Conservation (phyloP, 2,888 invertebrate genomes). For the Trissolcus brochymenae region DNA sequence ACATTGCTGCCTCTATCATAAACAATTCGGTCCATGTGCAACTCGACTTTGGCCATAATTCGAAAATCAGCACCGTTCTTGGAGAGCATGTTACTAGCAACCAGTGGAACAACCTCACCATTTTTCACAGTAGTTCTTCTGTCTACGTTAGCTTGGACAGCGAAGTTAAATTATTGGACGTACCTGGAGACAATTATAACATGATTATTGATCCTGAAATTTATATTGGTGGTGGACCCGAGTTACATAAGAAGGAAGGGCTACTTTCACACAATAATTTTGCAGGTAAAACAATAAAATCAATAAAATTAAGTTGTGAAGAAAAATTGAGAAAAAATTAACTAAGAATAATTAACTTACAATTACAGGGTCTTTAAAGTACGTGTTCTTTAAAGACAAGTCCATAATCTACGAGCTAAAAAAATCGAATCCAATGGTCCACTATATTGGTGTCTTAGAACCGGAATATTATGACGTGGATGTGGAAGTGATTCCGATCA, state of each 20-base stretch:
- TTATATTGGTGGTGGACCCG: constrained; percentile 93
- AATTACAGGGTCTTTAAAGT: constrained; percentile 89
- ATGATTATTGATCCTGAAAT: constrained; percentile 96
- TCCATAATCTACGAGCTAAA: constrained; percentile 93
- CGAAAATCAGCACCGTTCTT: constrained; percentile 82
- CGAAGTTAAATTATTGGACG: constrained; percentile 82
- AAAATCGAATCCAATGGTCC: constrained; percentile 89
- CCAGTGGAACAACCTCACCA: constrained; percentile 93
- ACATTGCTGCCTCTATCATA: constrained; percentile 91
- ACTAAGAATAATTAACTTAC: not conserved
- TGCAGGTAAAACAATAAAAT: constrained; percentile 75
- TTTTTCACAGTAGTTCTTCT: constrained; percentile 85
- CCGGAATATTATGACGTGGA: constrained; percentile 90
- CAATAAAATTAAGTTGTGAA: not conserved
- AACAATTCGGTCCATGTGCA: constrained; percentile 90
- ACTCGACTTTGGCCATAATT: constrained; percentile 89
- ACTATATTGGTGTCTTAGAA: constrained; percentile 86
- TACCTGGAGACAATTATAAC: constrained; percentile 83
- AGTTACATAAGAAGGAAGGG: constrained; percentile 88
- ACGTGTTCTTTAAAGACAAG: constrained; percentile 94
- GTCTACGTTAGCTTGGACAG: constrained; percentile 87
- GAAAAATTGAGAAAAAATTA: no score
- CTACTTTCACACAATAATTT: constrained; percentile 90
- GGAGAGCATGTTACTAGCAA: constrained; percentile 85
- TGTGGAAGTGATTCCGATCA: constrained; percentile 92